Conservation (phyloP, 1,140 invertebrate genomes). For the Scaptomyza pallida region DNA sequence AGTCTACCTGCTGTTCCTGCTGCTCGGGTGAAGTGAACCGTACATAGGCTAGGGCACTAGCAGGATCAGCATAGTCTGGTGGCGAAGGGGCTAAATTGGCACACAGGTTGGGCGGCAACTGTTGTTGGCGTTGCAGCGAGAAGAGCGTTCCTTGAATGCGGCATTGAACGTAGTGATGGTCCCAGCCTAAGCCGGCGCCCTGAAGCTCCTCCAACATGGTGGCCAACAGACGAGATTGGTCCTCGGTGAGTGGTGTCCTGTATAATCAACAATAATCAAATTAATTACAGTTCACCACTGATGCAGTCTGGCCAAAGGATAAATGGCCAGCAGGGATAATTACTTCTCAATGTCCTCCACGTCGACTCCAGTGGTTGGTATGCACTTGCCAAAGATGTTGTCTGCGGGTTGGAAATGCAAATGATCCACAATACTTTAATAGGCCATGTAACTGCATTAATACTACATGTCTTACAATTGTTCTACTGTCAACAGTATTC, state of each 20-base stretch:
- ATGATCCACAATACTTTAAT: slow-evolving; percentile 48
- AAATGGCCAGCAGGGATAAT: slow-evolving; percentile 34
- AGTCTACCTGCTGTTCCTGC: slow-evolving; percentile 88
- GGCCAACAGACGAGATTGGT: slow-evolving; percentile 78
- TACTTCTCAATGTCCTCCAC: slow-evolving; percentile 87
- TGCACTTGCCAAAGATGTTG: slow-evolving; percentile 92
- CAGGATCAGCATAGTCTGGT: slow-evolving; percentile 85
- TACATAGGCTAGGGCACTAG: slow-evolving; percentile 89
- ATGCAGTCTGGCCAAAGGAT: not conserved
- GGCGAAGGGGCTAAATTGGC: slow-evolving; percentile 73
- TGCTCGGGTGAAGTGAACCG: slow-evolving; percentile 89
- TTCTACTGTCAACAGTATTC: not conserved
- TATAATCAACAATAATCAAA: not conserved
- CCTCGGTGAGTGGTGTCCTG: slow-evolving; percentile 79
- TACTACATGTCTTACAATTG: slow-evolving; percentile 50
- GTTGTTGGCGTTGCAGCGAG: slow-evolving; percentile 73
- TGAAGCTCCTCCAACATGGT: slow-evolving; percentile 83
- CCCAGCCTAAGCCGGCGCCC: slow-evolving; percentile 83
- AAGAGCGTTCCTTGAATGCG: slow-evolving; percentile 78
- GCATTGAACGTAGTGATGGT: slow-evolving; percentile 83
- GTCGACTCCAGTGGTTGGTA: slow-evolving; percentile 87
- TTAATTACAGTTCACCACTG: not conserved
- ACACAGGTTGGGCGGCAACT: slow-evolving; percentile 77
- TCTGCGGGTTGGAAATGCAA: slow-evolving; percentile 85
- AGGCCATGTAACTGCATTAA: slow-evolving; percentile 64